phyloP scores from a whole-genome alignment of 1,140 invertebrate genomes.

The Homalodisca vitripennis region DNA sequence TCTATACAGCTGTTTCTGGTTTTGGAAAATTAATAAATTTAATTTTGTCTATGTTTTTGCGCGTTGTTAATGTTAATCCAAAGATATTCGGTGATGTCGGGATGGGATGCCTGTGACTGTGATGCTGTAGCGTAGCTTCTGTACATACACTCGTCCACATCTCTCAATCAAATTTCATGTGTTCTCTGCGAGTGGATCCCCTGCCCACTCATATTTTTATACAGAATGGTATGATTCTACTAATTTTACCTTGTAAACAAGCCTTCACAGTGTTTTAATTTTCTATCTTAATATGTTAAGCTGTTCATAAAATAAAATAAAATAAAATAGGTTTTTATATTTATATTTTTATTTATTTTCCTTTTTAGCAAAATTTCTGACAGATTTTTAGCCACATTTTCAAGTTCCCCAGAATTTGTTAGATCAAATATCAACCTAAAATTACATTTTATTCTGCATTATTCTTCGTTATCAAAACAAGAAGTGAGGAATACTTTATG shows the following conservation, averaged over 20 bases:
- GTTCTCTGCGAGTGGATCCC: not conserved
- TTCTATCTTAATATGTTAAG: conserved; percentile 25
- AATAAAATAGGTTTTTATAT: conserved; percentile 27
- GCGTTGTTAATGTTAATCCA: conserved; percentile 25
- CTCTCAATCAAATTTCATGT: not conserved
- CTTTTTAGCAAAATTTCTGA: conserved; percentile 20
- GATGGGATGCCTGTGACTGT: not conserved
- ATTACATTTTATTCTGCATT: no score
- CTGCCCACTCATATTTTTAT: conserved; percentile 20
- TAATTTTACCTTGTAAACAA: conserved; percentile 14
- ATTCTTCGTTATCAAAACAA: no score
- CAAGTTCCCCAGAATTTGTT: no score
- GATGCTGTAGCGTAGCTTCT: not conserved
- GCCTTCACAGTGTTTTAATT: conserved; percentile 3
- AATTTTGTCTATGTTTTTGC: conserved; percentile 35
- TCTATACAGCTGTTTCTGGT: conserved; percentile 32
- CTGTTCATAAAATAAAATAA: conserved; percentile 6
- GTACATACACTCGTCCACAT: conserved; percentile 7
- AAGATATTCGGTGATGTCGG: conserved; percentile 8
- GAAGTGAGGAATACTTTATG: no score
- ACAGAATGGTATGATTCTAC: conserved; percentile 19
- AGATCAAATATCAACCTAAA: no score
- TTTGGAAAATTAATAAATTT: conserved; percentile 36
- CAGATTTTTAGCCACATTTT: no score
- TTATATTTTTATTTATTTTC: conserved; percentile 26